Base-by-base conservation (phyloP, 2,888 invertebrate genomes). In the Brachylomia viminalis region DNA sequence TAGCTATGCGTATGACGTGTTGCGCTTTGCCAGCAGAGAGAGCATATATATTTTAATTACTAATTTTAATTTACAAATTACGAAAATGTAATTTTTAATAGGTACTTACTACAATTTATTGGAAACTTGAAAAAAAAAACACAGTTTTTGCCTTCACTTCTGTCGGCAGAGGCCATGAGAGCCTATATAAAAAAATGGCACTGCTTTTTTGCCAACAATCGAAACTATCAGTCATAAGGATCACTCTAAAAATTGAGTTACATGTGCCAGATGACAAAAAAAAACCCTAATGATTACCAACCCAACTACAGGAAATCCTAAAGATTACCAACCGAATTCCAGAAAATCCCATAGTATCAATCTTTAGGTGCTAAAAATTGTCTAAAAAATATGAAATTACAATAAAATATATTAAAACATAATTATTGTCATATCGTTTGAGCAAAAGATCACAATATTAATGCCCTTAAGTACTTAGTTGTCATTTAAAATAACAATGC, bases 361-460 rank as follows among this genome's bases (percentile, higher is more conserved):
- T 38, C 2, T 33, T 11, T 42, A 54, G 0, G 42, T 66, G 20
- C 56, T n/a, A 70, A 65, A 77, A 72, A 45, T 38, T 49, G 17
- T n/a, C 54, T 74, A 74, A 59, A 54, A 47, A 54, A 74, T 20
- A 13, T 74, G 47, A 45, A 59, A 62, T 75, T 74, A 71, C 30
- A 64, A 67, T 66, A 70, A 67, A 75, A 74, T 62, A 78, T 72
- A 79, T 54, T 70, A 42, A 59, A 66, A 67, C 30, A 65, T 49
- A 77, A 75, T 69, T 80, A 87, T 77, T 82, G 87, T 86, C 84
- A 80, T 79, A 84, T 80, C 47, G 23, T 78, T 87, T 88, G 88
- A 88, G 88, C 86, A 87, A 79, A 15, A 27, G 64, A 86, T 87
- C 86, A 87, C 87, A 87, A 58, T 61, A 49, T 47, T 82, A 87